A percentile compares a stretch with the other conserved stretches of the same genome.
Evolutionary conservation across 2,888 invertebrate genomes (phyloP).

Genomic region (Parnassius glacialis): DNA sequence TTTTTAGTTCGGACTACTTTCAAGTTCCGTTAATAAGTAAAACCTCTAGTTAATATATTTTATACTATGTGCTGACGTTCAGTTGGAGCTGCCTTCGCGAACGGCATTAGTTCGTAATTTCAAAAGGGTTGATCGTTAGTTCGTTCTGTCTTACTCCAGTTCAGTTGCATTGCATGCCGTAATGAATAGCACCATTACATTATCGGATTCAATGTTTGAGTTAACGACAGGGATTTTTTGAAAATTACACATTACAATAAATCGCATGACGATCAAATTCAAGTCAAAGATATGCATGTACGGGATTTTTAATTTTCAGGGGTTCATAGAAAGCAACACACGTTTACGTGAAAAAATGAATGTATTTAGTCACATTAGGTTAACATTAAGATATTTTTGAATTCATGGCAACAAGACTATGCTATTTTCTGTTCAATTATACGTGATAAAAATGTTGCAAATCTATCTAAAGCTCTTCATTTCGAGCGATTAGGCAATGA

Average conservation of each 20-base stretch:
- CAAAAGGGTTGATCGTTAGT: constrained; percentile 80
- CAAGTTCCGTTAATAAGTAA: too few relatives aligned
- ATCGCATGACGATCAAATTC: constrained; percentile 2
- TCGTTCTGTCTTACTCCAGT: constrained; percentile 57
- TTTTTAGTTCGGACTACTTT: too few relatives aligned
- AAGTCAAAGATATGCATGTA: constrained; percentile 10
- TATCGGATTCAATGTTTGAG: constrained; percentile 5
- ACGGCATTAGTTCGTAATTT: constrained; percentile 62
- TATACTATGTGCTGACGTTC: not conserved
- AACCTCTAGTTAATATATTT: too few relatives aligned
- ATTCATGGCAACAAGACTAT: not conserved
- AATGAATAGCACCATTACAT: constrained; percentile 31
- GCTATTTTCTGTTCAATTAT: not conserved
- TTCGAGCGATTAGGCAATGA: too few relatives aligned
- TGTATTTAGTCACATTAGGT: too few relatives aligned
- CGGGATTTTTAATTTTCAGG: not conserved
- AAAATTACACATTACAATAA: not conserved
- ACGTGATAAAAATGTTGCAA: not conserved
- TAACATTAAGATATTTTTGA: not conserved
- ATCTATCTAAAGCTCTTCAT: too few relatives aligned
- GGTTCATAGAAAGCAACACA: constrained; percentile 4
- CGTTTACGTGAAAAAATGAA: not conserved
- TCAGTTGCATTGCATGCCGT: constrained; percentile 67
- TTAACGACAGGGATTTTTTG: not conserved
- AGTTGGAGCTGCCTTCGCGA: constrained; percentile 49